Conservation (phyloP, 2,797 vertebrate genomes). For the Calcarius lapponicus region DNA sequence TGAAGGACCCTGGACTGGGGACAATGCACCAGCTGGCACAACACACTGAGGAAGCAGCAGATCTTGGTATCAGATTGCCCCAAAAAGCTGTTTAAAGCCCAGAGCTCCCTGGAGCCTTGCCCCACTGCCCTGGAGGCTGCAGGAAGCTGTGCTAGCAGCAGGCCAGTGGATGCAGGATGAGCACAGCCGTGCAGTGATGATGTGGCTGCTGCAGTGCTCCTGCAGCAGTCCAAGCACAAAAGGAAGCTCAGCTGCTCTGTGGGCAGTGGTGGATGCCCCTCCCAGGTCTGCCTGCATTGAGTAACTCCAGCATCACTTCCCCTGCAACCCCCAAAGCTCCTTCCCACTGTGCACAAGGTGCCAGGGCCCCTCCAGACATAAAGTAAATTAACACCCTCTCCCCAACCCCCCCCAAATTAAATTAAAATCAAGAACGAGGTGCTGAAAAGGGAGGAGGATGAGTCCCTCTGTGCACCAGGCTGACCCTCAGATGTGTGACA, state of each 20-base stretch:
- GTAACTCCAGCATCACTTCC: not conserved
- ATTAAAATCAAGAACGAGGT: conserved; percentile 3
- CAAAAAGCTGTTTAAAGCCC: not conserved
- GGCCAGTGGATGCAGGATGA: not conserved
- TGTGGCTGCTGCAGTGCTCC: not conserved
- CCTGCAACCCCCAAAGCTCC: not conserved
- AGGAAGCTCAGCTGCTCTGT: not conserved
- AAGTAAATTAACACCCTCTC: not conserved
- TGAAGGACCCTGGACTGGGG: not conserved
- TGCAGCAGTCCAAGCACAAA: not conserved
- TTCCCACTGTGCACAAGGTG: not conserved
- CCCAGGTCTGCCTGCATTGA: not conserved
- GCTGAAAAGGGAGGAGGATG: not conserved
- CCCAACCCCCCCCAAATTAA: not conserved
- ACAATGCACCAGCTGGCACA: not conserved
- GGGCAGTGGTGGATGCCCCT: not conserved
- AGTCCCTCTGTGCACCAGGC: not conserved
- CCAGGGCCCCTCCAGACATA: not conserved
- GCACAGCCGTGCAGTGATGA: not conserved
- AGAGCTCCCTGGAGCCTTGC: not conserved
- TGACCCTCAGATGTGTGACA: not conserved
- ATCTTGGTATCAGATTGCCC: not conserved
- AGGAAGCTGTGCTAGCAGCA: not conserved
- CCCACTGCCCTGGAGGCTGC: not conserved
- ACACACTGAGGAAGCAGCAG: rapidly evolving